Base-by-base conservation (phyloP, 2,797 vertebrate genomes). In the Cichlasoma orientale region DNA sequence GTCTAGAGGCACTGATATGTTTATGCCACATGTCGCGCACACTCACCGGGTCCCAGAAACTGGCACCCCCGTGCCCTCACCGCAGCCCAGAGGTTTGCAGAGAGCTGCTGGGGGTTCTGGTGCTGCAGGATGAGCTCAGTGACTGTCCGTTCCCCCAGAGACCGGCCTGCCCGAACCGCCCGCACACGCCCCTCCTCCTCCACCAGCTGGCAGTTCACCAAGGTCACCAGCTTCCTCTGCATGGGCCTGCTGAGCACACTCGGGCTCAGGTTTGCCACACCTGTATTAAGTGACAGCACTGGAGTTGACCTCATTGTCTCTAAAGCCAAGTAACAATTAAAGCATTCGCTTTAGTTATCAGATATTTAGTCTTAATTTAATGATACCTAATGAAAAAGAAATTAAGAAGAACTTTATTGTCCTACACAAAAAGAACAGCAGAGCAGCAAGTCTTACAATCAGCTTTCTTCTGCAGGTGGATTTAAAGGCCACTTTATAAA, bases 51-150 rank as follows among this genome's bases (percentile, higher is more conserved):
- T 70, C 98, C 98, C 55, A 99, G 94, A 93, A 99, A 99, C 93
- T 98, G 98, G 94, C 98, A 99, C 41, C 98, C 98, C 31, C 97
- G 95, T 3, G 98, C 97, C 89, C 97, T 94, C 78, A 98, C 98
- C 1, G 98, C 98, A 25, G 98, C 97, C 97, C 98, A 99, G 8
- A 99, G 96, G 89, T 98, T 99, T 91, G 97, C 97, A 38, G 98
- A 99, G 79, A 99, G 95, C 82, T 98, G 98, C 94, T 99, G 98
- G 83, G 98, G 97, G 90, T 98, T 99, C 95, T 98, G 98, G 92
- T 98, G 97, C 93, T 98, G 97, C 90, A 99, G 86, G 89, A 98
- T 98, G 85, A 99, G 96, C 80, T 99, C 98, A 0, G 98, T 99
- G 57, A 98, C 96, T 0, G 97, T 97, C 75, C 97, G 96, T 85